A percentile compares a stretch with the other conserved stretches of the same genome.
These are phyloP conservation scores for Microplitis mediator DNA, from an alignment of 1,140 invertebrate genomes.

Conservation along the genomic window DNA sequence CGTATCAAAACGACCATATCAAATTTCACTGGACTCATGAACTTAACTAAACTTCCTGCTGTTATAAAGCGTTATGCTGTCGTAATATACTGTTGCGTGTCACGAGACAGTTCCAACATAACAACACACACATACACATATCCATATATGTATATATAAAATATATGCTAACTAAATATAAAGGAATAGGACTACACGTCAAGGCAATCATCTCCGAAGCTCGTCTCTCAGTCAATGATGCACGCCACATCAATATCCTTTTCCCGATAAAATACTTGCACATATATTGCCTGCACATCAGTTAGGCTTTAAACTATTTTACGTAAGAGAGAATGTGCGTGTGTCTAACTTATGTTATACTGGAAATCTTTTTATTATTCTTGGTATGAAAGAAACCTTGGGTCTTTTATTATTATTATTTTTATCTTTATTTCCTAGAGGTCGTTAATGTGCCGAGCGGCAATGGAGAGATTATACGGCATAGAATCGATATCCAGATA, in stretches of 20 bases:
- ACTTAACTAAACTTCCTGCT: background rate
- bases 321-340: conserved; percentile 21
- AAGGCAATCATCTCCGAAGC: conserved; percentile 30
- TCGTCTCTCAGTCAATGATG: background rate
- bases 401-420: background rate
- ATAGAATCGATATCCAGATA: background rate
- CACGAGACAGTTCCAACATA: conserved; percentile 27
- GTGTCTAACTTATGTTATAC: background rate
- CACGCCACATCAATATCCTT: conserved; percentile 32
- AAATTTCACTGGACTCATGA: conserved; percentile 3
- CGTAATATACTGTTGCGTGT: conserved; percentile 28
- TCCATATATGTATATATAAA: too few species aligned
- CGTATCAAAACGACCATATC: conserved; percentile 4
- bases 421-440: background rate
- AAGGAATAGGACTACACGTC: conserved; percentile 5
- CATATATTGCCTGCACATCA: too few species aligned
- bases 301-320: conserved; percentile 20
- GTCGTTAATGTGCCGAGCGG: background rate
- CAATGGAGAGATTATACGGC: conserved; percentile 41
- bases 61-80: background rate
- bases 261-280: background rate
- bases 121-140: background rate
- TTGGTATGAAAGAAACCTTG: background rate
- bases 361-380: too few species aligned
- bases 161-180: too few species aligned